phyloP scores from a whole-genome alignment of 2,888 invertebrate genomes.

The Latheticus oryzae region DNA sequence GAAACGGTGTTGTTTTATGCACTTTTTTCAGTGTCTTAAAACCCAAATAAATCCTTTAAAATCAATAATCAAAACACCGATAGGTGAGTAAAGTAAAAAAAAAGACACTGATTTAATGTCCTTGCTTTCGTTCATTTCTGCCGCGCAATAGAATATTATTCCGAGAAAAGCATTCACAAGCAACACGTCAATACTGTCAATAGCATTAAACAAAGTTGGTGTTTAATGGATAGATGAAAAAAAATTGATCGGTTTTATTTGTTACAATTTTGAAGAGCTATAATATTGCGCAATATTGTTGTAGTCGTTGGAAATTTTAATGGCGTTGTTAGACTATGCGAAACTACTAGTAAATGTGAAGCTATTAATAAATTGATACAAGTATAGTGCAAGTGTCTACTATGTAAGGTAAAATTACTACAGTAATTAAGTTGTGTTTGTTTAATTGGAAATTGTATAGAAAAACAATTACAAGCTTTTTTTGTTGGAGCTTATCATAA shows the following conservation, averaged over 20 bases:
- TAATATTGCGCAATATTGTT: slow-evolving; percentile 28
- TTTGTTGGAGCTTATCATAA: too few species aligned
- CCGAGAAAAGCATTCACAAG: slow-evolving; percentile 9
- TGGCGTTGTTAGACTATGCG: slow-evolving; percentile 22
- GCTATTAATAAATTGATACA: slow-evolving; percentile 24
- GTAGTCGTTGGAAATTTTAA: slow-evolving; percentile 3
- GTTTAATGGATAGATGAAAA: slow-evolving; percentile 5
- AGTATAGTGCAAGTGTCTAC: slow-evolving; percentile 16
- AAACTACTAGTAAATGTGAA: slow-evolving; percentile 28
- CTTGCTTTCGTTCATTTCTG: not conserved
- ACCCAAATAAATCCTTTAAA: too few species aligned
- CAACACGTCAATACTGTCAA: slow-evolving; percentile 23
- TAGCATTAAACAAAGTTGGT: not conserved
- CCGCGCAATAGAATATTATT: not conserved
- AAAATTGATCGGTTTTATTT: slow-evolving; percentile 21
- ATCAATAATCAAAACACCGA: too few species aligned
- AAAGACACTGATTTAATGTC: too few species aligned
- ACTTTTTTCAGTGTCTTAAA: slow-evolving; percentile 42
- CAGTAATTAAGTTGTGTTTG: slow-evolving; percentile 5
- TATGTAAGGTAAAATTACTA: not conserved
- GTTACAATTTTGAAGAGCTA: not conserved
- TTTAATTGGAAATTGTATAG: not conserved
- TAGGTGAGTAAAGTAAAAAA: slow-evolving; percentile 20
- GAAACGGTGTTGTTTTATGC: slow-evolving; percentile 45
- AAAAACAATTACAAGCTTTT: too few species aligned